Evolutionary conservation across 2,888 invertebrate genomes (phyloP).

Genomic region (Aradus depressus): DNA sequence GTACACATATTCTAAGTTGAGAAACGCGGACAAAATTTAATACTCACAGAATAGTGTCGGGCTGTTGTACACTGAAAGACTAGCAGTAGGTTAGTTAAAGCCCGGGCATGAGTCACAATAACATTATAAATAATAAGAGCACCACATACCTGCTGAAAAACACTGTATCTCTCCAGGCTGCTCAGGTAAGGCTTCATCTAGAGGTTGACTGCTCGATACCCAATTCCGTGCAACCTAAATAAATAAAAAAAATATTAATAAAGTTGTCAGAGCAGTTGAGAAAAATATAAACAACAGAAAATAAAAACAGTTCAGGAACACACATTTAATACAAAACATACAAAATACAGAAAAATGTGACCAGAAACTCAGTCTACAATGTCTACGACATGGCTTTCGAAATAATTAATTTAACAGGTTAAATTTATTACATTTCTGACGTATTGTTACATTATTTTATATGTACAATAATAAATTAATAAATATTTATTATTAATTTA

Average conservation of each 20-base stretch:
- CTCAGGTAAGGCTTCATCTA: slow-evolving; percentile 46
- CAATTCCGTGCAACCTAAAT: slow-evolving; percentile 49
- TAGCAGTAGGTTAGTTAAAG: no score
- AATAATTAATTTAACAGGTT: not conserved
- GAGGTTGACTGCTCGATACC: slow-evolving; percentile 45
- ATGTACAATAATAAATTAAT: no score
- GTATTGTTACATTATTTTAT: not conserved
- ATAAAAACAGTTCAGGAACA: not conserved
- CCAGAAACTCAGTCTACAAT: not conserved
- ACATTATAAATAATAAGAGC: not conserved
- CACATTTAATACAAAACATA: not conserved
- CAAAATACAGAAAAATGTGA: not conserved
- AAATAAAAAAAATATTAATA: slow-evolving; percentile 25
- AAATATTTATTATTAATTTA: no score
- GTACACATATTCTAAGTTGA: no score
- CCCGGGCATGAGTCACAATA: no score
- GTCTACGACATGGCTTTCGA: not conserved
- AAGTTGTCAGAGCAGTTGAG: not conserved
- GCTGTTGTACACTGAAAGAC: not conserved
- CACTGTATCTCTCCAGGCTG: slow-evolving; percentile 46
- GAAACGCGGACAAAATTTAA: no score
- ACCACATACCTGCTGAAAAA: slow-evolving; percentile 17
- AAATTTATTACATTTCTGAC: not conserved
- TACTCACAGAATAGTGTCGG: no score
- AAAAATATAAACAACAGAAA: not conserved